phyloP scores from a whole-genome alignment of 2,113 vertebrate genomes.

The Prunella himalayana region DNA sequence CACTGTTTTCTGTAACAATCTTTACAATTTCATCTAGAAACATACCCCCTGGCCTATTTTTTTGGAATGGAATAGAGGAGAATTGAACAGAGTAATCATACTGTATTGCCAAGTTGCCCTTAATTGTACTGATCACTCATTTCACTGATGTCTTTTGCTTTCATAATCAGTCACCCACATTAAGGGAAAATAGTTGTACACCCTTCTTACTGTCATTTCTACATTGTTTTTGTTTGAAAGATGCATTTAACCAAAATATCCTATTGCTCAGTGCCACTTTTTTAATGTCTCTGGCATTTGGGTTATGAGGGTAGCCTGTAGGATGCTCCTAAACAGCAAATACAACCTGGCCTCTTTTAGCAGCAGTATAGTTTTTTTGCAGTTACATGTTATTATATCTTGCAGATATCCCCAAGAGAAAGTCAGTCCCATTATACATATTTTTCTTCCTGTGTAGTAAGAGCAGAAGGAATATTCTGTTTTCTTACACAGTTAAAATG shows the following conservation, averaged over 20 bases:
- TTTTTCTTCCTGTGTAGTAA: not conserved
- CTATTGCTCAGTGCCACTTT: not conserved
- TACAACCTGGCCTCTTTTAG: not conserved
- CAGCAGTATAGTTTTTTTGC: not conserved
- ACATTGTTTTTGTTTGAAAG: not conserved
- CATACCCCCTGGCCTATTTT: not conserved
- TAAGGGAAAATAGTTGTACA: not conserved
- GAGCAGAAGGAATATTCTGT: not conserved
- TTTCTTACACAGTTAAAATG: not conserved
- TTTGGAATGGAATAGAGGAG: not conserved
- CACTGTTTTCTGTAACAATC: not conserved
- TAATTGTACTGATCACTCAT: not conserved
- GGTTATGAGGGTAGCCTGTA: not conserved
- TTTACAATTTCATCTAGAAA: not conserved
- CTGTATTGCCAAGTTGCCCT: not conserved
- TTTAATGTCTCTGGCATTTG: not conserved
- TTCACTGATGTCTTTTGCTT: not conserved
- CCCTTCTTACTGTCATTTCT: not conserved
- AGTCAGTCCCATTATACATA: not conserved
- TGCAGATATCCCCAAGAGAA: not conserved
- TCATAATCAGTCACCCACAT: not conserved
- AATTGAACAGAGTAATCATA: not conserved
- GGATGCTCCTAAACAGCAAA: not conserved
- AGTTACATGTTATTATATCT: not conserved
- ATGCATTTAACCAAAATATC: not conserved